These are phyloP conservation scores for Baryphthengus martii DNA, from an alignment of 2,113 vertebrate genomes.

Conservation along the genomic window DNA sequence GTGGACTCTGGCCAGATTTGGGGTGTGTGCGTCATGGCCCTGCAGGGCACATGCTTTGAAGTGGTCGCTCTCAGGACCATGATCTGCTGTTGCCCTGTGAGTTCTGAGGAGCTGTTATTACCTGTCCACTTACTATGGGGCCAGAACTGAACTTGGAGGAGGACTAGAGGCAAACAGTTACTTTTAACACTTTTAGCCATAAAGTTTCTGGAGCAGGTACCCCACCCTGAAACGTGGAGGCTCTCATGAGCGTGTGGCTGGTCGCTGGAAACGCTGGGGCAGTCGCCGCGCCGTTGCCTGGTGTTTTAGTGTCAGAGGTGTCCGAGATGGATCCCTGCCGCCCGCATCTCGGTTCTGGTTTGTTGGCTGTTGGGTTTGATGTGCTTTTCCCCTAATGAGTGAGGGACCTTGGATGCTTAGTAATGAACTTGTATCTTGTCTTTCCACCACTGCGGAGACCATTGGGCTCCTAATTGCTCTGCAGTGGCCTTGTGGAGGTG, in stretches of 20 bases:
- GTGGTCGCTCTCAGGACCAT: accelerated
- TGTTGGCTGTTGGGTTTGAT: not conserved
- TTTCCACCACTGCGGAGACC: accelerated
- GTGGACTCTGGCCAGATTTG: not conserved
- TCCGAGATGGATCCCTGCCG: not conserved
- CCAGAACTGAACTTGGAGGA: not conserved
- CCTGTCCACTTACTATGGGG: accelerated
- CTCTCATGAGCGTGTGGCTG: accelerated
- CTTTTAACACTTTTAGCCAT: accelerated
- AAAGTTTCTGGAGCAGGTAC: not conserved
- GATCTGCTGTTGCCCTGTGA: accelerated
- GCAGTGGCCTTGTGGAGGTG: not conserved
- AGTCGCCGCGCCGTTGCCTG: not conserved
- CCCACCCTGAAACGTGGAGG: accelerated
- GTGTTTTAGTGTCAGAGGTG: accelerated
- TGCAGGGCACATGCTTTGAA: accelerated
- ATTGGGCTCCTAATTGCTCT: not conserved
- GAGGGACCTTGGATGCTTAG: not conserved
- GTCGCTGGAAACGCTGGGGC: not conserved
- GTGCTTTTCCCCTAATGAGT: not conserved
- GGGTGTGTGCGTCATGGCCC: not conserved
- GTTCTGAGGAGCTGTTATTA: not conserved
- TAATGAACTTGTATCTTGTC: not conserved
- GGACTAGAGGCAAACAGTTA: not conserved
- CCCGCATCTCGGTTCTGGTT: not conserved